These are phyloP conservation scores for Drosophila navojoa DNA, from an alignment of 1,140 invertebrate species.

Conservation along the genomic window DNA sequence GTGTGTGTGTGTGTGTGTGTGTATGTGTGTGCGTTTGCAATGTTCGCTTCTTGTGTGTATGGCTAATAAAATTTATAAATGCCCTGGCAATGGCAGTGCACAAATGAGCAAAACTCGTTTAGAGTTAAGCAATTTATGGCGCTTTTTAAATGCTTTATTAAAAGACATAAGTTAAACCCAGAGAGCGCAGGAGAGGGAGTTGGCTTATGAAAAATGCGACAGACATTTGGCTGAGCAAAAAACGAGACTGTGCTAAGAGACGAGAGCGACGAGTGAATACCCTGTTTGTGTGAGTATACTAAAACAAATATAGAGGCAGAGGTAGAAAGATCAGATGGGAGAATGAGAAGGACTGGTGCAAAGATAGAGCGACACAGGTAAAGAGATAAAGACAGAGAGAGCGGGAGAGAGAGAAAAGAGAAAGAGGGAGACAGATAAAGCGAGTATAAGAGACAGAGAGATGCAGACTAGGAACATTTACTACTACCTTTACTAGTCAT, in stretches of 20 bases:
- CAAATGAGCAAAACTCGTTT: constrained; percentile 62
- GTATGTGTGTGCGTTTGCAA: background rate
- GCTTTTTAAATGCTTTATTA: constrained; percentile 76
- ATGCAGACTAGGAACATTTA: no score
- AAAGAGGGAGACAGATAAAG: background rate
- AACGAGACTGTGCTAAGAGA: background rate
- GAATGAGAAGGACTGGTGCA: no score
- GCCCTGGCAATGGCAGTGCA: constrained; percentile 35
- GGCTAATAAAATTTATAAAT: constrained; percentile 44
- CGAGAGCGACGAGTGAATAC: background rate
- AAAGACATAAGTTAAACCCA: constrained; percentile 63
- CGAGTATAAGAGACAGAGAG: no score
- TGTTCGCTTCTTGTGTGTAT: background rate
- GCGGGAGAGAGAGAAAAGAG: background rate
- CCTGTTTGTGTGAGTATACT: background rate
- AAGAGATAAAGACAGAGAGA: no score
- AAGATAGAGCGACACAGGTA: no score
- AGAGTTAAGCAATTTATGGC: constrained; percentile 72
- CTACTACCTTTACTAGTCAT: no score
- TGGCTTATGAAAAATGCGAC: constrained; percentile 58
- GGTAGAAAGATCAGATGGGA: background rate
- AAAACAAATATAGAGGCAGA: background rate
- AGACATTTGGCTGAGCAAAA: constrained; percentile 19
- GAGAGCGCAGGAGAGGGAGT: background rate
- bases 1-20: background rate